phyloP scores from a whole-genome alignment of 2,113 vertebrate genomes.

The Illadopsis cleaveri region DNA sequence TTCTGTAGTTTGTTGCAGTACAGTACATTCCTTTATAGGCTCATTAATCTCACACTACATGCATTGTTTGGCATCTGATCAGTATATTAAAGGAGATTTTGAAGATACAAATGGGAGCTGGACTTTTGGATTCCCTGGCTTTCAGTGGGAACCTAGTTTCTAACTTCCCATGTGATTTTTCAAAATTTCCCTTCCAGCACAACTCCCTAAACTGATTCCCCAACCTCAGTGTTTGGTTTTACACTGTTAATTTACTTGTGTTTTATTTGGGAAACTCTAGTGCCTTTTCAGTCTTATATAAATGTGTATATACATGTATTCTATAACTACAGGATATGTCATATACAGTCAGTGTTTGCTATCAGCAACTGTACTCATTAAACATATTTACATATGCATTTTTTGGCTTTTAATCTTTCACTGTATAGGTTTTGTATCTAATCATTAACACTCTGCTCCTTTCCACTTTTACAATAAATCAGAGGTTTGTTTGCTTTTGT shows the following conservation, averaged over 20 bases:
- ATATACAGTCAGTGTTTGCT: neutral
- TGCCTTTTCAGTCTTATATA: conserved; percentile 55
- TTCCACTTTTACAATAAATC: neutral
- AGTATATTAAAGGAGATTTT: neutral
- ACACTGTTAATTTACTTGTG: neutral
- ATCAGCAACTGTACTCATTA: neutral
- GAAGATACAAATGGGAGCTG: neutral
- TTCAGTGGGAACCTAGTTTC: neutral
- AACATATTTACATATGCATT: neutral
- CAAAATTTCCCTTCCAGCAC: neutral
- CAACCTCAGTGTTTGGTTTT: neutral
- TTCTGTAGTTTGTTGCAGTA: neutral
- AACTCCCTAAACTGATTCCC: neutral
- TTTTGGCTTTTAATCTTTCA: neutral
- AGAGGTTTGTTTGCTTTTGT: neutral
- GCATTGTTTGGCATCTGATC: neutral
- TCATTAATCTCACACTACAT: neutral
- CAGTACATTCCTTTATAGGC: neutral
- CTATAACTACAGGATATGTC: neutral
- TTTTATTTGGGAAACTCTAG: conserved; percentile 38
- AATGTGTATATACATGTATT: conserved; percentile 36
- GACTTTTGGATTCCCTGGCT: neutral
- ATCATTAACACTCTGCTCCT: neutral
- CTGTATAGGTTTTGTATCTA: neutral
- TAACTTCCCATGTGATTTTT: neutral